A percentile compares a stretch with the other conserved stretches of the same genome.
Evolutionary conservation across 2,888 invertebrate species (phyloP).

Genomic region (Drosophila nigricruria): DNA sequence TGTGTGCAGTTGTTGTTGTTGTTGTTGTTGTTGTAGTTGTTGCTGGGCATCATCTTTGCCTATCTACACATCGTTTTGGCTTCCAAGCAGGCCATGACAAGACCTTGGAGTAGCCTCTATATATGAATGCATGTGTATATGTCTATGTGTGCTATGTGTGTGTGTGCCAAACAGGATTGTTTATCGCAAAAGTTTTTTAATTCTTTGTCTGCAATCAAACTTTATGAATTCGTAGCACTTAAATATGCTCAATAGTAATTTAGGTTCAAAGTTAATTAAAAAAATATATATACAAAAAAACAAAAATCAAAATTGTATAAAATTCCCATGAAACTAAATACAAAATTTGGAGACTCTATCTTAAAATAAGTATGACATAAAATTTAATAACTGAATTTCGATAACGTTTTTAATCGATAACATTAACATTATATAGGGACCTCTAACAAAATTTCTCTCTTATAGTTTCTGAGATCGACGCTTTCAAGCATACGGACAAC

Average conservation of each 20-base stretch:
- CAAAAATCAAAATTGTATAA: no score
- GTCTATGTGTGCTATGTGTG: slow-evolving; percentile 11
- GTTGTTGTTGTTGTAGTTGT: slow-evolving; percentile 44
- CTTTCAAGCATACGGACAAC: no score
- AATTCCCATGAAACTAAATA: no score
- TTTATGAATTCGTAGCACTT: slow-evolving; percentile 26
- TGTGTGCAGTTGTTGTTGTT: slow-evolving; percentile 31
- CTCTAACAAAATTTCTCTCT: no score
- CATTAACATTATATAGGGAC: no score
- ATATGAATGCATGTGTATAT: slow-evolving; percentile 12
- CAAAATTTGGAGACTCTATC: no score
- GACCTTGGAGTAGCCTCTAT: slow-evolving; percentile 67
- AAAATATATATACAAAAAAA: no score
- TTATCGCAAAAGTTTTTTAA: slow-evolving; percentile 43
- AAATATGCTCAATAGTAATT: slow-evolving; percentile 13
- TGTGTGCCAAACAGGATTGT: slow-evolving; percentile 66
- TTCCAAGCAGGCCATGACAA: slow-evolving; percentile 71
- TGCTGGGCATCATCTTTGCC: slow-evolving; percentile 65
- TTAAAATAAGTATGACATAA: no score
- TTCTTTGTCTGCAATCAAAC: slow-evolving; percentile 45
- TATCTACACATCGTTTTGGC: slow-evolving; percentile 57
- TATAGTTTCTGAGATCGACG: no score
- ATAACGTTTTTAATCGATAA: no score
- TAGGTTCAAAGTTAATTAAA: slow-evolving; percentile 10
- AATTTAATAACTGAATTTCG: no score